Base-by-base conservation (phyloP, 2,797 vertebrate genomes). In the Gadopsis bispinosus region DNA sequence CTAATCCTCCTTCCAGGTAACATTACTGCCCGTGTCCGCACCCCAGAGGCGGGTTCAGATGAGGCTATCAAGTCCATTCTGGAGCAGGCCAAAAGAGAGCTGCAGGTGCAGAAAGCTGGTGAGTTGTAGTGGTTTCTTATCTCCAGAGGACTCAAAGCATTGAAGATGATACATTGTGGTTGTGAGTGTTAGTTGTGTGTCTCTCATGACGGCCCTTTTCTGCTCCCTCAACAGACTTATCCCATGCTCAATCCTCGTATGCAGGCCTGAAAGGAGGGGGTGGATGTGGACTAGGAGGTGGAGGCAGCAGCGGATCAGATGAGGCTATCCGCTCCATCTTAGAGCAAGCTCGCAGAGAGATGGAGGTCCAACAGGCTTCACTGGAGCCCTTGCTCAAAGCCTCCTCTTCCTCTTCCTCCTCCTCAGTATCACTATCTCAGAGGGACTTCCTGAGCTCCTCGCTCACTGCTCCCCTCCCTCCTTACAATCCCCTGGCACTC, bases 51-150 rank as follows among this genome's bases (percentile, higher is more conserved):
- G 3, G 96, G 97, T 90, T 99, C 97, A 79, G 97, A 99, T 50
- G 97, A 99, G 94, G 97, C 97, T 43, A 98, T 99, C 95, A 98
- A 97, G 95, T 98, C 97, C 88, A 99, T 99, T 89, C 95, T 99
- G 11, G 97, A 99, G 75, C 97, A 98, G 94, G 97, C 97, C 89
- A 99, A 98, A 94, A 94, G 97, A 94, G 97, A 99, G 94, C 95
- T 99, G 89, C 97, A 98, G 95, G 97, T 98, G 90, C 97, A 98
- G 94, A 99, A 98, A 96, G 96, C 96, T 53, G 97, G 97, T 99
- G 95, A 43, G 59, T 87, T 60, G 53, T 39, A 3, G 13, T 60
- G 66, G 55, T n/a, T 53, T 45, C 37, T 62, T 48, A 4, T 83
- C 65, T 86, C 20, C 48, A 56, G 69, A 51, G 45, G n/a, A 77